phyloP scores from a whole-genome alignment of 2,888 invertebrate species.

The Cylindroiulus punctatus region DNA sequence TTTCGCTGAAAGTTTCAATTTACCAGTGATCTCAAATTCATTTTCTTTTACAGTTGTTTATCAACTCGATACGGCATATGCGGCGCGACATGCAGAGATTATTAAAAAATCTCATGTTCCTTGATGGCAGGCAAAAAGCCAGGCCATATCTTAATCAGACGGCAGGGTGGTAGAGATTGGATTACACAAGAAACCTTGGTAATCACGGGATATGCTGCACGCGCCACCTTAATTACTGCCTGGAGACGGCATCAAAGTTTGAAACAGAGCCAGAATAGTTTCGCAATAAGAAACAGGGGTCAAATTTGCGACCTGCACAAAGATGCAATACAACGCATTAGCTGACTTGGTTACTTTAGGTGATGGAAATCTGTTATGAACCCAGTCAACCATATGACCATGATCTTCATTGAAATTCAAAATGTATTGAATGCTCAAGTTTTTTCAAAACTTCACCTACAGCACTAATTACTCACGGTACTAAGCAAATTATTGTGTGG shows the following conservation, averaged over 20 bases:
- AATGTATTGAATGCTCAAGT: no score
- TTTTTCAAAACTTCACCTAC: no score
- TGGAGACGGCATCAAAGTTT: slow-evolving; percentile 26
- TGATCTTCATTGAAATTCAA: no score
- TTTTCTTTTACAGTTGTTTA: background rate
- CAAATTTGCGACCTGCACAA: background rate
- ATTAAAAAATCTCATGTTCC: slow-evolving; percentile 35
- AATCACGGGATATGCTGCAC: background rate
- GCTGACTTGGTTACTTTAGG: no score
- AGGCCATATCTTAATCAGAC: background rate
- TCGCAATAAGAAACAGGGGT: background rate
- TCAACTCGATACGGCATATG: background rate
- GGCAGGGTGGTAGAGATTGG: background rate
- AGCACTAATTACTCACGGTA: no score
- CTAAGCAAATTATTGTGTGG: no score
- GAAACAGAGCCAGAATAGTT: background rate
- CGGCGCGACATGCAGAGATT: background rate
- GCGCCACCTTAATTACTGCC: background rate
- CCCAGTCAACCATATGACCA: no score
- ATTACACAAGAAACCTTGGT: background rate
- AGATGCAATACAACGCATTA: no score
- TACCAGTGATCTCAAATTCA: background rate
- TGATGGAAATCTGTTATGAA: no score
- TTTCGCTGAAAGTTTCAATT: background rate
- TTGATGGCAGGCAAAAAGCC: background rate